phyloP scores from a whole-genome alignment of 2,888 invertebrate genomes.

The Luffia ferchaultella region DNA sequence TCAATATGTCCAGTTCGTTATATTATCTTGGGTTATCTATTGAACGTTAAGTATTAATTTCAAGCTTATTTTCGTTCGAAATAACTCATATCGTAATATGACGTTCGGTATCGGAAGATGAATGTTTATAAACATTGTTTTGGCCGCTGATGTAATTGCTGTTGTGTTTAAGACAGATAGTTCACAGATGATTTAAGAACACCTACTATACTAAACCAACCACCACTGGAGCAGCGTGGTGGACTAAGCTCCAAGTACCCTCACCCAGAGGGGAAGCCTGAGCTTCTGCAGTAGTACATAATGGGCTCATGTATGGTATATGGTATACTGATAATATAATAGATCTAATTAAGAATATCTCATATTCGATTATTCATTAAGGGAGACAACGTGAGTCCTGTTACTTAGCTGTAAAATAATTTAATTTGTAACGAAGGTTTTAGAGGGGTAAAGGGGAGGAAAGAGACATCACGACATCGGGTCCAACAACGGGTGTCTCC shows the following conservation, averaged over 20 bases:
- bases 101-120: background rate
- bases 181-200: background rate
- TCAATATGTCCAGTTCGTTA: background rate
- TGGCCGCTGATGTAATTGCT: background rate
- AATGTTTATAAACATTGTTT: background rate
- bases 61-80: background rate
- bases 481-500: too few relatives aligned
- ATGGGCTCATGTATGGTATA: background rate
- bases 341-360: too few relatives aligned
- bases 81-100: background rate
- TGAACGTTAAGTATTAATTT: background rate
- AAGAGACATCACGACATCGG: too few relatives aligned
- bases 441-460: too few relatives aligned
- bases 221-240: too few relatives aligned
- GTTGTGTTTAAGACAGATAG: background rate
- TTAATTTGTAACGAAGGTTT: too few relatives aligned
- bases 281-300: background rate
- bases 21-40: background rate
- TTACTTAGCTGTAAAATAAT: too few relatives aligned
- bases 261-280: background rate
- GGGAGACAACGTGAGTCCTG: too few relatives aligned
- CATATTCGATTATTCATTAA: too few relatives aligned
- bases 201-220: background rate
- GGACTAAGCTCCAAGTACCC: too few relatives aligned
- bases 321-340: background rate